Percentiles rank a stretch among this genome's conserved stretches.
These are phyloP conservation scores for Lepidurus packardi DNA, from an alignment of 1,140 invertebrate species.

Conservation along the genomic window DNA sequence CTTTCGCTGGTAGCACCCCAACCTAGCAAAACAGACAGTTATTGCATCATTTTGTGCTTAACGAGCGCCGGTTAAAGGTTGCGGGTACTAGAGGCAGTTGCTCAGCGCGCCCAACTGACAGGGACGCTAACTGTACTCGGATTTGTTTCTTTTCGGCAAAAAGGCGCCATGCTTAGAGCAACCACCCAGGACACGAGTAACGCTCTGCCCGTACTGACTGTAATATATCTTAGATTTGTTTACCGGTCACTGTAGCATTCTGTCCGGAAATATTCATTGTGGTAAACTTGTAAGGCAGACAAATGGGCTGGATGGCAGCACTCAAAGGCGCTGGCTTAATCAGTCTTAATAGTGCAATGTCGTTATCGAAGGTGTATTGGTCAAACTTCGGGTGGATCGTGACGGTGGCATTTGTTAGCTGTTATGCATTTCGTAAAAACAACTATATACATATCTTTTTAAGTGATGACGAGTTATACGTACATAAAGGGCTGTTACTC, in stretches of 20 bases:
- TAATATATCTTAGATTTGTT: background rate
- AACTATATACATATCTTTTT: background rate
- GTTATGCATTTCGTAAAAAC: background rate
- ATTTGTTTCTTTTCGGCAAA: no score
- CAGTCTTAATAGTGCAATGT: constrained; percentile 57
- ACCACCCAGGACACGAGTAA: no score
- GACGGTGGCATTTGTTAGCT: constrained; percentile 30
- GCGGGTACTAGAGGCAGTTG: no score
- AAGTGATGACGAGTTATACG: background rate
- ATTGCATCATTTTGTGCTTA: no score
- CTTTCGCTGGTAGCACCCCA: constrained; percentile 55
- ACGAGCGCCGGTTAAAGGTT: no score
- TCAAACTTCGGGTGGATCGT: constrained; percentile 46
- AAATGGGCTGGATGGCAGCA: constrained; percentile 55
- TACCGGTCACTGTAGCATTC: constrained; percentile 31
- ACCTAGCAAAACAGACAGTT: no score
- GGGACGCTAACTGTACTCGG: no score
- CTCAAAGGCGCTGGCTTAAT: constrained; percentile 49
- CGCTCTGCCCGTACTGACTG: background rate
- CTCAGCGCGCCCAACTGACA: no score
- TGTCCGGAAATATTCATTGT: constrained; percentile 47
- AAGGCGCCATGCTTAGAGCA: no score
- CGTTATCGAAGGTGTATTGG: constrained; percentile 51
- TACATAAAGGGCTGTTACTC: background rate
- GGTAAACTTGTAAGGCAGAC: constrained; percentile 56